Conservation (phyloP, 2,888 invertebrate genomes). For the Cryptocephalus primarius region DNA sequence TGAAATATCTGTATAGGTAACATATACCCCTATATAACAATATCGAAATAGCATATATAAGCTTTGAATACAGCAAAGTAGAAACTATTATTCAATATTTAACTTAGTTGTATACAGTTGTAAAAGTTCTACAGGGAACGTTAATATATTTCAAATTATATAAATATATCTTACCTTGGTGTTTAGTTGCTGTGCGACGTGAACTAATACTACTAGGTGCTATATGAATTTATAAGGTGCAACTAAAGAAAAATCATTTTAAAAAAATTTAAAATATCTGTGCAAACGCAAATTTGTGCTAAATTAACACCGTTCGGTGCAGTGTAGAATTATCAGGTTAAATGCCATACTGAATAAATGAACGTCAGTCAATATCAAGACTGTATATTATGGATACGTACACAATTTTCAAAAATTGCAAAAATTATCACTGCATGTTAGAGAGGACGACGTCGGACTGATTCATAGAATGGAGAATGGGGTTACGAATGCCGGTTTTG, state of each 20-base stretch:
- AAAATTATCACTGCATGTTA: slow-evolving; percentile 27
- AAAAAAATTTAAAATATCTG: slow-evolving; percentile 3
- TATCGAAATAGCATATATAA: too few relatives aligned
- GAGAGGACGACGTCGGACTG: slow-evolving; percentile 32
- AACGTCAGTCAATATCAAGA: slow-evolving; percentile 11
- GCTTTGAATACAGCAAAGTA: too few relatives aligned
- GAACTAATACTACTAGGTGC: slow-evolving; percentile 13
- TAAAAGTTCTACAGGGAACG: too few relatives aligned
- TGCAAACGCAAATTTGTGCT: slow-evolving; percentile 5
- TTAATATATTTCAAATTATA: too few relatives aligned
- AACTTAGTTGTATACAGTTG: too few relatives aligned
- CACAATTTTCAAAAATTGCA: too few relatives aligned
- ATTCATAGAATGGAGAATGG: slow-evolving; percentile 22
- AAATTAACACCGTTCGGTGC: slow-evolving; percentile 1
- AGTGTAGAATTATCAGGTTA: slow-evolving; percentile 11
- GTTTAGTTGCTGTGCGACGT: slow-evolving; percentile 2
- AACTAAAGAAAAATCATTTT: slow-evolving; percentile 7
- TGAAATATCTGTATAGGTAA: too few relatives aligned
- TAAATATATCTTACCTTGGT: slow-evolving; percentile 6
- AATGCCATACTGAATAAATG: slow-evolving; percentile 18
- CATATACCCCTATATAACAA: too few relatives aligned
- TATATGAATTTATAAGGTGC: slow-evolving; percentile 10
- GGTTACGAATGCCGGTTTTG: slow-evolving; percentile 27
- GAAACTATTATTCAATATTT: too few relatives aligned
- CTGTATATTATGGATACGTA: too few relatives aligned